A percentile compares a stretch with the other conserved stretches of the same genome.
Evolutionary conservation across 2,113 vertebrate species (phyloP).

Genomic region (Rhinoptilus africanus): DNA sequence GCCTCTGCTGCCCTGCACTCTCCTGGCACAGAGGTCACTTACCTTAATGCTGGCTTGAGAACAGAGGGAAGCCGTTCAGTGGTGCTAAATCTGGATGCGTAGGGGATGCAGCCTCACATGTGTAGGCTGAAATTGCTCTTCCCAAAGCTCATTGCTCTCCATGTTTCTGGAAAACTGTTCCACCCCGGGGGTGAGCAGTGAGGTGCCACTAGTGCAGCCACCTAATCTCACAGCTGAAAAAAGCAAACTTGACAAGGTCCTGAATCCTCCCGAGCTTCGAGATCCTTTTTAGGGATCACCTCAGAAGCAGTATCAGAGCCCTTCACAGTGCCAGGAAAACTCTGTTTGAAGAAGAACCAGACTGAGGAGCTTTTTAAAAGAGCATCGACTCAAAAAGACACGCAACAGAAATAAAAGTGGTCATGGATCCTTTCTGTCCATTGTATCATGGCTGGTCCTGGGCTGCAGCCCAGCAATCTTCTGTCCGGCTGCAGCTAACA

Average conservation of each 20-base stretch:
- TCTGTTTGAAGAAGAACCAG: neutral
- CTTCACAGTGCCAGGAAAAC: neutral
- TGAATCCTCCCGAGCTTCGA: neutral
- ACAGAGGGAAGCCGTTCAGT: neutral
- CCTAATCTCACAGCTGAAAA: neutral
- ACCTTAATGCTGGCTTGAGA: neutral
- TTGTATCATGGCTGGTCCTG: neutral
- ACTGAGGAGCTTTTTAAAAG: neutral
- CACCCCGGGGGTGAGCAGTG: neutral
- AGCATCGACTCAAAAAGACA: neutral
- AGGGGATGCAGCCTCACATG: neutral
- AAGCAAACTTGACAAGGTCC: neutral
- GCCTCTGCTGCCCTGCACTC: neutral
- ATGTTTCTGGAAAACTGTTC: neutral
- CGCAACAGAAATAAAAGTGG: neutral
- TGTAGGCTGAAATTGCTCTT: neutral
- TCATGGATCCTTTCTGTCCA: neutral
- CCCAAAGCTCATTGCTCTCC: neutral
- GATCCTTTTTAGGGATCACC: neutral
- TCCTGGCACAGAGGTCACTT: neutral
- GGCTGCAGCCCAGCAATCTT: neutral
- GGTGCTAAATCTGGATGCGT: neutral
- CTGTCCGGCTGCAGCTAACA: neutral
- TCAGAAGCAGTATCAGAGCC: neutral
- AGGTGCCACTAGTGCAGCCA: neutral